Base-by-base conservation (phyloP, 2,888 invertebrate species). In the Tortricodes alternella region DNA sequence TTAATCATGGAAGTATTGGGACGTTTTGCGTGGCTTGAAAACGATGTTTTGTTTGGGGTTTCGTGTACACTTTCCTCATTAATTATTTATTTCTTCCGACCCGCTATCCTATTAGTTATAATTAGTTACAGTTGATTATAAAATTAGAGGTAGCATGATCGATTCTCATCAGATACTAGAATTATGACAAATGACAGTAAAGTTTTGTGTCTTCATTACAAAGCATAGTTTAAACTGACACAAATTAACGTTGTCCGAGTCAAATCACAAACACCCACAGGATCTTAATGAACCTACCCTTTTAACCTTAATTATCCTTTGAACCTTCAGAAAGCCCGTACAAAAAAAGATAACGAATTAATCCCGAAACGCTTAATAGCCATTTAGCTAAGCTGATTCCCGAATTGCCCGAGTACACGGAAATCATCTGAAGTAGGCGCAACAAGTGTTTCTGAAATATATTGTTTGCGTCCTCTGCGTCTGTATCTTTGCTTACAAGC, bases 341-440 rank as follows among this genome's bases (percentile, higher is more conserved):
- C 39, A 13, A 37, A 55, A 49, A 49, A 37, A 55, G 43, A 49
- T n/a, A 8, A 29, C 5, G 16, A 38, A 38, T 32, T 16, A 13
- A 41, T n/a, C 13, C 11, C n/a, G 7, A 13, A 2, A 13, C 11
- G 21, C n/a, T 49, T 56, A 49, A 44, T 44, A 48, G 35, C 34
- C 34, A 55, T 37, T 50, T 11, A 32, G 29, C 7, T 53, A 50
- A 56, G 49, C 49, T 50, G 44, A 49, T 49, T 29, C 49, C 23
- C 2, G 43, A 21, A 43, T 56, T 29, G 56, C 44, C 43, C 50
- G 49, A 55, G 18, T 9, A n/a, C 13, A 19, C 19, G 46, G 46
- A 19, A 35, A 35, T 49, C 49, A 38, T 43, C 39, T 21, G 23
- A 11, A 24, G 5, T 53, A 21, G 18, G 37, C 29, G 35, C 55